Conservation (phyloP, 35 echinoderm and acorn worm species). For the Ptychodera flava region DNA sequence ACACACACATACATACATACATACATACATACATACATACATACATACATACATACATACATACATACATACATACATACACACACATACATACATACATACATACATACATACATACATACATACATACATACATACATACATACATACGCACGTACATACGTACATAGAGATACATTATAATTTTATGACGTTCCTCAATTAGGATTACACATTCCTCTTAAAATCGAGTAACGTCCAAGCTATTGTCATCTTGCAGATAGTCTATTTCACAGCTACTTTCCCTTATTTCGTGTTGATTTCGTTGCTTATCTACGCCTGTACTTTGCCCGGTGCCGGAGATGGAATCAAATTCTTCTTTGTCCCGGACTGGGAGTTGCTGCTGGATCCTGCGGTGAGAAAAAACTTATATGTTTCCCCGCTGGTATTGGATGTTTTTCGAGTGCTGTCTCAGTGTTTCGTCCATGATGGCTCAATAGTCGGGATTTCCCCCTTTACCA, state of each 20-base stretch:
- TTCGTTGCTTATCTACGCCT: constrained; percentile 51
- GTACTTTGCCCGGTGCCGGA: constrained; percentile 56
- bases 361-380: constrained; percentile 69
- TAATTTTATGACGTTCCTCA: no score
- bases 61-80: neutral
- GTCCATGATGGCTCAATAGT: no score
- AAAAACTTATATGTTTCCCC: no score
- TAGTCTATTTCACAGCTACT: constrained; percentile 90
- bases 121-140: neutral
- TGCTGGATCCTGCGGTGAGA: constrained; percentile 64
- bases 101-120: constrained; percentile 16
- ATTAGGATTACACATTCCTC: no score
- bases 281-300: constrained; percentile 79
- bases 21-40: neutral
- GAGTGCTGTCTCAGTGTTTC: no score
- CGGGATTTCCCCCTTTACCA: no score
- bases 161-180: neutral
- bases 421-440: no score
- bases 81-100: neutral
- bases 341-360: constrained; percentile 79
- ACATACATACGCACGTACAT: constrained; percentile 8
- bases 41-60: neutral
- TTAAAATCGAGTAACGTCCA: no score
- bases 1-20: constrained; percentile 23
- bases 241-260: no score